Evolutionary conservation across 1,140 invertebrate species (phyloP), one percentile per base, ranked within the genome.

Genomic region (Cydia splendana): DNA sequence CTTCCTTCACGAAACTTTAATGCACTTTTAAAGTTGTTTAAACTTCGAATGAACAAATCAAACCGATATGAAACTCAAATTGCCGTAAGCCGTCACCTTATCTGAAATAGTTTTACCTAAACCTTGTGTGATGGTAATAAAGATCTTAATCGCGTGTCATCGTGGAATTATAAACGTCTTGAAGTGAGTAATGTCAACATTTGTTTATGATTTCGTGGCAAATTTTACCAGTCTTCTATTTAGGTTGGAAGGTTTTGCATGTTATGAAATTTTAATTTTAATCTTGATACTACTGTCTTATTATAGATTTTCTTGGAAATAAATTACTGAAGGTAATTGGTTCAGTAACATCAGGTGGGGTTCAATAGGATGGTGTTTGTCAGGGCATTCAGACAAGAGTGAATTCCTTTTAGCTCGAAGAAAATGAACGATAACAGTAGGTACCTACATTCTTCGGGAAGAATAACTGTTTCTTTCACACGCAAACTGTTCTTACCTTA

Each of bases 21-120:
- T 62, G 57, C 57, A 12, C 57, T 62, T 62, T 62, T 62, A 62
- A 62, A 62, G 57, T 62, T 62, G 57, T 24, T 62, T 24, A 62
- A 62, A 62, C 57, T 62, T 62, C 7, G 20, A 62, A 62, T 62
- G 57, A 62, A 62, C 57, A 62, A 62, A 62, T 62, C 57, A 62
- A 24, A 62, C n/a, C 57, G 20, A 7, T 62, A 62, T 62, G 24
- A 62, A 62, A 62, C 57, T 62, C 57, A 62, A 62, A 62, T 24
- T 62, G 57, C 57, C 57, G 57, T 24, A 9, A 62, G 20, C 57
- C 12, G 18, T 10, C 24, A 24, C 6, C 57, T 62, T 62, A 62
- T 62, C 57, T 62, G 18, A n/a, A 20, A 62, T 62, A 62, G 53
- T 62, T 62, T 20, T 4, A 62, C 57, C 24, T 24, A 20, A 62